Evolutionary conservation across 2,113 vertebrate species (phyloP).

Genomic region (Entosphenus tridentatus): DNA sequence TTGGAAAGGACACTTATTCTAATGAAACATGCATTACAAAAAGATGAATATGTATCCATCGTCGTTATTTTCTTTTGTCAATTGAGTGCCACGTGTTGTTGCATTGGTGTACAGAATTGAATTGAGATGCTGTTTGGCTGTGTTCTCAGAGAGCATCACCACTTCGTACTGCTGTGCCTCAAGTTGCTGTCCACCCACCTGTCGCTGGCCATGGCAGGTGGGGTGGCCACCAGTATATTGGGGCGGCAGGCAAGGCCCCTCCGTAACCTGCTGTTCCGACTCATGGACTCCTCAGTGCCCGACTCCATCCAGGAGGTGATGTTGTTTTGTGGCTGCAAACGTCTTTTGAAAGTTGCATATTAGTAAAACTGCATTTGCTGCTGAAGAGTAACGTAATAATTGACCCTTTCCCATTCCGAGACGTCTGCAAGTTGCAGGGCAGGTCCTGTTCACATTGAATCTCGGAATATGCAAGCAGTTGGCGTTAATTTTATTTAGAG

Average conservation of each 20-base stretch:
- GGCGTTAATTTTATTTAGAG: neutral
- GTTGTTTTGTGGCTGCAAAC: neutral
- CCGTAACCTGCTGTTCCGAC: constrained; percentile 65
- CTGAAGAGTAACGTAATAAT: neutral
- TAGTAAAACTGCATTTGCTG: no score
- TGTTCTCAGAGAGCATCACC: constrained; percentile 59
- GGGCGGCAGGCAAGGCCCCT: constrained; percentile 76
- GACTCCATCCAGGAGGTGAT: constrained; percentile 90
- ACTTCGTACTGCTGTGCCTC: constrained; percentile 75
- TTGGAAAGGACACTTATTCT: no score
- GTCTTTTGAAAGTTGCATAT: no score
- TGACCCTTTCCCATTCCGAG: neutral
- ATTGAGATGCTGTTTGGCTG: no score
- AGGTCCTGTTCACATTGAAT: neutral
- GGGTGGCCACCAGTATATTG: constrained; percentile 85
- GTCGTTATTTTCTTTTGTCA: no score
- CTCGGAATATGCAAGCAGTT: neutral
- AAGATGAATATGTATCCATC: no score
- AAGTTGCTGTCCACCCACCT: constrained; percentile 87
- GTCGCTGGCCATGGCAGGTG: constrained; percentile 73
- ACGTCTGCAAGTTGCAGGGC: neutral
- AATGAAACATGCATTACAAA: no score
- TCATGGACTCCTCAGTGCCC: constrained; percentile 93
- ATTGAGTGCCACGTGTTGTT: no score
- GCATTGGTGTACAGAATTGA: no score